Conservation (phyloP, 2,113 vertebrate genomes). For the Phalacrocorax aristotelis region DNA sequence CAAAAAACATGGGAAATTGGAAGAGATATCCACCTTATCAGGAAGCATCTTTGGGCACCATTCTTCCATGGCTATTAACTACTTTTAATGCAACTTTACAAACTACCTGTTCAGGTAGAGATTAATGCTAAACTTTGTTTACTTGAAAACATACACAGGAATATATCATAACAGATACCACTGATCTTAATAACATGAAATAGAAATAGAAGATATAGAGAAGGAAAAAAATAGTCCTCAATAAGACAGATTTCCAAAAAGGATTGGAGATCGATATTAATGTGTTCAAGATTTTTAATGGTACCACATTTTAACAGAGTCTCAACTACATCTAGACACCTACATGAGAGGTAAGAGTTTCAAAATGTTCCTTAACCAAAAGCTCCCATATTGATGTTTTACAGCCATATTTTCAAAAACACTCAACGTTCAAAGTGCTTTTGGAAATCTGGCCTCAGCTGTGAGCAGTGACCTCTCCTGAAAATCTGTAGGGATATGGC, state of each 20-base stretch:
- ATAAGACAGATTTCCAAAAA: neutral
- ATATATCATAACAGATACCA: neutral
- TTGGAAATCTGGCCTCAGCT: slow-evolving; percentile 37
- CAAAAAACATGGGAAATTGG: neutral
- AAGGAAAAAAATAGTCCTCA: neutral
- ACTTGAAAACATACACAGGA: neutral
- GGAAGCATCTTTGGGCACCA: neutral
- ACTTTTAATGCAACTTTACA: neutral
- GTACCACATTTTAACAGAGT: neutral
- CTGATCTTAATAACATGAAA: neutral
- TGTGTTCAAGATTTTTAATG: neutral
- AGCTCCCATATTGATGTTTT: neutral
- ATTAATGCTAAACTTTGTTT: neutral
- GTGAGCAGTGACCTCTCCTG: slow-evolving; percentile 16
- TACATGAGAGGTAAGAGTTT: neutral
- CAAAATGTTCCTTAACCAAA: neutral
- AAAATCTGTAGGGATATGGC: slow-evolving; percentile 3
- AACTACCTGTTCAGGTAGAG: neutral
- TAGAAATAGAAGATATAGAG: neutral
- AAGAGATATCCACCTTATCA: neutral
- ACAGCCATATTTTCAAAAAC: neutral
- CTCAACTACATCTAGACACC: neutral
- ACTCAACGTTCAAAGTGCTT: slow-evolving; percentile 1
- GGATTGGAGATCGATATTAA: neutral
- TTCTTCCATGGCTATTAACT: neutral